Base-by-base conservation (phyloP, 1,140 invertebrate genomes). In the Heliconius hewitsoni region DNA sequence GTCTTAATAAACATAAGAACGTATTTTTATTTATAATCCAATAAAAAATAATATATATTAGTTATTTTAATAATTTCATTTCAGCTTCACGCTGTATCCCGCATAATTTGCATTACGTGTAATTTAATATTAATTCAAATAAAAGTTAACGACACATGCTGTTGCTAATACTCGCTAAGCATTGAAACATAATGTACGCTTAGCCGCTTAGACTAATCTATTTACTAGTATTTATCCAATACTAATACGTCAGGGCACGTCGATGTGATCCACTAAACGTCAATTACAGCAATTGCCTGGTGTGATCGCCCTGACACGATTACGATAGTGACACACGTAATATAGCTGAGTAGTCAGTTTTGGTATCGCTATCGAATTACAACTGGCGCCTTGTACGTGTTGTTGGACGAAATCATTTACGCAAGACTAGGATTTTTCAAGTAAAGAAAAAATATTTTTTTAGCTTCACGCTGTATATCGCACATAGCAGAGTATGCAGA, bases 221-320 rank as follows among this genome's bases (percentile, higher is more conserved):
- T 82, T 82, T 80, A 80, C 71, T 52, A 52, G 55, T 52, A 74
- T 78, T 74, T 80, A 74, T 76, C 50, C 52, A 60, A 39, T 46
- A 34, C 55, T 42, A 60, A 57, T 76, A 71, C 46, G 74, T 75
- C 18, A 77, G 75, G 23, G 50, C 23, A 77, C 52, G 57, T 73
- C 57, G 74, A 77, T 73, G 71, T 80, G 77, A 87, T 86, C 83
- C 79, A 82, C 79, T 86, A 81, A 83, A 76, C 77, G 84, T 82
- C 86, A 83, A 86, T 87, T 87, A 86, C 79, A 74, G 74, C 80
- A 85, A 82, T 86, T 82, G 80, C 57, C 71, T 57, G 57, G 73
- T 66, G 78, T 74, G 76, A 73, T 71, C 80, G 76, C 76, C 80
- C 77, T 84, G 78, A 83, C 84, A 79, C 77, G 78, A 79, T 82